A percentile compares a stretch with the other conserved stretches of the same genome.
Conservation (phyloP, 2,888 invertebrate species). For the Stenolophus ochropezus region DNA sequence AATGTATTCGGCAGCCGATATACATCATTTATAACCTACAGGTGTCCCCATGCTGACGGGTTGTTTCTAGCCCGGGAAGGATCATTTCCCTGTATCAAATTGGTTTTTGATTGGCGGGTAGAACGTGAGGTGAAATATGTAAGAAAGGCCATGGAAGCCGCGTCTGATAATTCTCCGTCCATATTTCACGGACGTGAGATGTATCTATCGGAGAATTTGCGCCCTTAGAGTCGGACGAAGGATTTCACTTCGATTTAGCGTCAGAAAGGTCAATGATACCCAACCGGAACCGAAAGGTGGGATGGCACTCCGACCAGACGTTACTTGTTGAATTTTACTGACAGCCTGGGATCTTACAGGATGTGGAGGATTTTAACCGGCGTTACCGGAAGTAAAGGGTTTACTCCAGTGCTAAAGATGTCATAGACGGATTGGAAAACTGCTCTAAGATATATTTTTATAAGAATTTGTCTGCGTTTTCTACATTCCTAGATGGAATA, state of each 20-base stretch:
- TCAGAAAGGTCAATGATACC: slow-evolving; percentile 41
- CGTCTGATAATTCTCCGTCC: slow-evolving; percentile 31
- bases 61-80: background rate
- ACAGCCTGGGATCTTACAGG: background rate
- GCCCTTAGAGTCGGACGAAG: background rate
- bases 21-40: background rate
- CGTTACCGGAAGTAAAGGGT: background rate
- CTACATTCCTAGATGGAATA: no score
- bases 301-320: background rate
- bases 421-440: background rate
- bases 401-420: background rate
- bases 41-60: background rate
- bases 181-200: slow-evolving; percentile 44
- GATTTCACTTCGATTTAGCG: slow-evolving; percentile 47
- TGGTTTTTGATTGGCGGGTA: slow-evolving; percentile 51
- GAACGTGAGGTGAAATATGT: slow-evolving; percentile 52
- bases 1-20: no score
- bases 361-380: background rate
- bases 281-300: background rate
- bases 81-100: slow-evolving; percentile 50
- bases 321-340: slow-evolving; percentile 27
- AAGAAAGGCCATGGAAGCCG: slow-evolving; percentile 5
- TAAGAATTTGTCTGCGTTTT: background rate
- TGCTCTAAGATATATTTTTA: background rate
- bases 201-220: slow-evolving; percentile 34